Evolutionary conservation across 2,888 invertebrate genomes (phyloP), one percentile per base, ranked within the genome.

Genomic region (Caenorhabditis wallacei): DNA sequence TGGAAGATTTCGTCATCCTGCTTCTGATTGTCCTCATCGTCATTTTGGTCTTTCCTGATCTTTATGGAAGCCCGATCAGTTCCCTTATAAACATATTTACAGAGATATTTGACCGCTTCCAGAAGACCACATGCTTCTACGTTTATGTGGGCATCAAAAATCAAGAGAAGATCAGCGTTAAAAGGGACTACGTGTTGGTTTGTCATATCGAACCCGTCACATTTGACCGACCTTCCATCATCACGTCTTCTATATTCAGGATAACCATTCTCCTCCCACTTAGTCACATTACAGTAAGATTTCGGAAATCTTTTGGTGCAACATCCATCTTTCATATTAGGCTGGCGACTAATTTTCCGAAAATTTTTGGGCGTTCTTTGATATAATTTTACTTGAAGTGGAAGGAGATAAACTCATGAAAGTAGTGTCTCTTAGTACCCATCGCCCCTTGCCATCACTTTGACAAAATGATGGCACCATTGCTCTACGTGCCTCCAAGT

Each of bases 291-390:
- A 4, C 30, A 16, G 75, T 89, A 89, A 2, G 84, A 74, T 75
- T 91, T 90, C 11, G 92, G 92, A 82, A 89, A 93, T 13, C 85
- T 85, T 85, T 93, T 93, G 0, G 89, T 85, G 87, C 93, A 93
- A 0, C 18, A 61, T 7, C 48, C 91, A 56, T 92, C 86, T n/a
- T 82, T 80, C 92, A n/a, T n/a, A n/a, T n/a, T n/a, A n/a, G n/a
- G n/a, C n/a, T n/a, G n/a, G n/a, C n/a, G n/a, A n/a, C n/a, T n/a
- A n/a, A n/a, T n/a, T n/a, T n/a, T n/a, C n/a, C n/a, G n/a, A n/a
- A n/a, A n/a, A n/a, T n/a, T n/a, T n/a, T n/a, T n/a, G n/a, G n/a
- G n/a, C n/a, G n/a, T n/a, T n/a, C n/a, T n/a, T n/a, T n/a, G n/a
- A n/a, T n/a, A n/a, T n/a, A n/a, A n/a, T n/a, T n/a, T n/a, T n/a